Evolutionary conservation across 2,888 invertebrate species (phyloP), one percentile per base, ranked within the genome.

Genomic region (Zelleria hepariella): DNA sequence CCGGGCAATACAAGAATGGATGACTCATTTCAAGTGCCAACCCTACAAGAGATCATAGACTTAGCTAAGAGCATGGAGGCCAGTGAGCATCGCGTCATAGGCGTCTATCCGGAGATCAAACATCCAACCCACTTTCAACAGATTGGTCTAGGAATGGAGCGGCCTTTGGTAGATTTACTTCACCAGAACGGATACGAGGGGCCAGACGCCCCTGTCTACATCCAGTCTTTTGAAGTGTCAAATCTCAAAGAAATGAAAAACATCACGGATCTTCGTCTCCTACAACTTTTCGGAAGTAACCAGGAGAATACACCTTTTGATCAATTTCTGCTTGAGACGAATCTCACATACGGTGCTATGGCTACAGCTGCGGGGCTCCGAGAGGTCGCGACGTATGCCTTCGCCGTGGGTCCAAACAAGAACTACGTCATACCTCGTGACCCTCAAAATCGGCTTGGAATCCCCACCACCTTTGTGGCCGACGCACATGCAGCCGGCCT

Each of bases 101-200:
- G 87, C 7, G 76, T 88, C 54, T 86, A 85, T 60, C 83, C 82
- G 20, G 87, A 88, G 72, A 82, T 86, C 42, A 88, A 87, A 69
- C 84, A 87, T 57, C 65, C 68, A 0, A 78, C 79, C 24, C 84
- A 88, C 65, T 88, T 87, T 58, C 75, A 80, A 65, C 68, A 63
- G 1, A 62, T 85, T 5, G 81, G 77, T 3, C 66, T 87, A 26
- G 69, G 80, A 2, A 82, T 88, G 81, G 87, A 88, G 65, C 64
- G 66, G 52, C 72, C 74, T 1, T 63, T 87, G 8, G 83, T 86
- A 0, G 77, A 84, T 18, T 71, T 75, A 47, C 73, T 88, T 2
- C 80, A 82, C 62, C 70, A 58, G 18, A 86, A 86, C 59, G 82
- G 83, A 6, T 88, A 86, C 62, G 54, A 61, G 5, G 78, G 80